A percentile compares a stretch with the other conserved stretches of the same genome.
Evolutionary conservation across 2,113 vertebrate genomes (phyloP).

Genomic region (Perca flavescens): DNA sequence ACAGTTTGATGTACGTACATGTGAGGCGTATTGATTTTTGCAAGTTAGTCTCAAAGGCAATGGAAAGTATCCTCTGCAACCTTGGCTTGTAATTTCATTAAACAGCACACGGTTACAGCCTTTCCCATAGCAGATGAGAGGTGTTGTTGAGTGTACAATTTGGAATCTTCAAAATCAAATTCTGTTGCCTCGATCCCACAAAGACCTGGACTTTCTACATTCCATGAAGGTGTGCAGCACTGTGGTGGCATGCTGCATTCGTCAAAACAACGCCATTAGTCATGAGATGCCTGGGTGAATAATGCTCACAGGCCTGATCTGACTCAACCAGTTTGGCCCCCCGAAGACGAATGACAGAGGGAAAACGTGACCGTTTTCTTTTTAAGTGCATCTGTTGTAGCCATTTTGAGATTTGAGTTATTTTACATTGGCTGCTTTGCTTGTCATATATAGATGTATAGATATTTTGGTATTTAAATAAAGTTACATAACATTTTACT

Average conservation of each 20-base stretch:
- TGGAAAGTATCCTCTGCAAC: slow-evolving; percentile 11
- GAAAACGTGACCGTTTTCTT: slow-evolving; percentile 3
- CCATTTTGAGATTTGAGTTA: not conserved
- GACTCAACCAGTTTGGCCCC: slow-evolving; percentile 38
- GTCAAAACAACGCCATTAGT: slow-evolving; percentile 57
- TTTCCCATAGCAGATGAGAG: slow-evolving; percentile 6
- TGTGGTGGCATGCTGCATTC: slow-evolving; percentile 29
- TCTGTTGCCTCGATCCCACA: slow-evolving; percentile 1
- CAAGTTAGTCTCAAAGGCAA: not conserved
- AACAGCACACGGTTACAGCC: not conserved
- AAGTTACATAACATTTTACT: not conserved
- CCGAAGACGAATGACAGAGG: slow-evolving; percentile 4
- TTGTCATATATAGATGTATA: not conserved
- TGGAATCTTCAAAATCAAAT: slow-evolving; percentile 25
- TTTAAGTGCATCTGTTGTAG: not conserved
- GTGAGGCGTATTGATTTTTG: slow-evolving; percentile 4
- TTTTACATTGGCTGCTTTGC: not conserved
- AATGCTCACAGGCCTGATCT: slow-evolving; percentile 40
- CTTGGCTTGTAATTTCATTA: not conserved
- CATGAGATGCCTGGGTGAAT: slow-evolving; percentile 46
- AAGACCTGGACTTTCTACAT: not conserved
- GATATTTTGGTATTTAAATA: not conserved
- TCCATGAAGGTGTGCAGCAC: slow-evolving; percentile 40
- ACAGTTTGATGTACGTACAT: not conserved
- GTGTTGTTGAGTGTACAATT: not conserved